Base-by-base conservation (phyloP, 2,797 vertebrate genomes). In the Urocyon cinereoargenteus region DNA sequence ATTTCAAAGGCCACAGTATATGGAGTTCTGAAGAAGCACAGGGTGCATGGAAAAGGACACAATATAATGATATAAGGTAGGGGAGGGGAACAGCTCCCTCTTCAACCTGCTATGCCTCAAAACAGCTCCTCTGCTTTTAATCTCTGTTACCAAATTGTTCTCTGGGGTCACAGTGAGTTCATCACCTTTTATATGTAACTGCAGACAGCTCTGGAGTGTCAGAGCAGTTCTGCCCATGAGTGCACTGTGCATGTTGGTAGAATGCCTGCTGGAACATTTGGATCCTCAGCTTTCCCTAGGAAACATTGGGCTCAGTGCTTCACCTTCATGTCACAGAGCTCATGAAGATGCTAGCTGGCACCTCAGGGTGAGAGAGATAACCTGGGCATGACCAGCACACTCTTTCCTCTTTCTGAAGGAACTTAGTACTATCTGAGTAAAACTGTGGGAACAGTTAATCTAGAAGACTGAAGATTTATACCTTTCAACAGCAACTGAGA, bases 301-400 rank as follows among this genome's bases (percentile, higher is more conserved):
- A 53, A 51, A n/a, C 8, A 0, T 0, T 11, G 53, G 28, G 5
- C 24, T 51, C 5, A 3, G 0, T 19, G 14, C 5, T 83, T 82
- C 8, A 6, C 28, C 83, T 87, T 45, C 14, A 14, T 26, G 3
- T 90, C 19, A 13, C 8, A 1, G 55, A 86, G 19, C 14, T 84
- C 55, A 40, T 22, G 19, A 10, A 72, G 49, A 45, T 34, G 53
- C 64, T n/a, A 13, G 5, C 4, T 55, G 19, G 24, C 3, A 36
- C 15, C 8, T 22, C 49, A 24, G 36, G 6, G 2, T 2, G 2
- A 31, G 34, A 26, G 45, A 31, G 22, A 28, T 49, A 55, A 61
- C 57, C 5, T 4, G 34, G 77, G 9, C 22, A 55, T 77, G 12
- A 15, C 36, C 21, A 5, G 8, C 4, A 34, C 3, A 53, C 16